Evolutionary conservation across 2,888 invertebrate genomes (phyloP), one percentile per base, ranked within the genome.

Genomic region (Noctua comes): DNA sequence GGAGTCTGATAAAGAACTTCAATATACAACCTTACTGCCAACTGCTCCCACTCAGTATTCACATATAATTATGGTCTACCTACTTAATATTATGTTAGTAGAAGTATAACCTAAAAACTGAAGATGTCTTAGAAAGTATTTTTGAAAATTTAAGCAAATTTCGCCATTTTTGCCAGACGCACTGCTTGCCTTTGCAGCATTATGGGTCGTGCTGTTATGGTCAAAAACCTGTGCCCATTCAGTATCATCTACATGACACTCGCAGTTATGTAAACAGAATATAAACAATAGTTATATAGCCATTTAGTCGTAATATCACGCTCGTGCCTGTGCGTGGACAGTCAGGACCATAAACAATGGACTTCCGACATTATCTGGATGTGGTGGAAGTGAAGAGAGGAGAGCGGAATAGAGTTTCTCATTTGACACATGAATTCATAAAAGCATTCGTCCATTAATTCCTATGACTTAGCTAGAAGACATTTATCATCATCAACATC

Each of bases 321-420:
- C 86, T 86, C 79, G 87, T 87, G 91, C 88, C 90, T 91, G 90
- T 91, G 93, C 92, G 93, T 91, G 91, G 91, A 93, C 93, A 93
- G 90, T 88, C 82, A 83, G 76, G 73, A 85, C 82, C 90, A 91
- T 93, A 94, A 94, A 94, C 93, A 91, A 93, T 87, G 77, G 73
- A 91, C 91, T 93, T 92, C 93, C 91, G 91, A 92, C 92, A 83
- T 87, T 89, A 88, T 88, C 88, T 88, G 79, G 11, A 66, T 48
- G 48, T 72, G 88, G 89, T 73, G 7, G 51, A 88, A 87, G 83
- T 16, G 7, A 73, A 48, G 36, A 79, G 40, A 48, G 65, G 16
- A 21, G 7, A 68, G 84, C 83, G 85, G 6, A 68, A 81, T 80
- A 13, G 18, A 31, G 4, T 11, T 0, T n/a, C 5, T n/a, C n/a